A percentile compares a stretch with the other conserved stretches of the same genome.
These are phyloP conservation scores for Oppia nitens DNA, from an alignment of 1,140 invertebrate species.

Conservation along the genomic window DNA sequence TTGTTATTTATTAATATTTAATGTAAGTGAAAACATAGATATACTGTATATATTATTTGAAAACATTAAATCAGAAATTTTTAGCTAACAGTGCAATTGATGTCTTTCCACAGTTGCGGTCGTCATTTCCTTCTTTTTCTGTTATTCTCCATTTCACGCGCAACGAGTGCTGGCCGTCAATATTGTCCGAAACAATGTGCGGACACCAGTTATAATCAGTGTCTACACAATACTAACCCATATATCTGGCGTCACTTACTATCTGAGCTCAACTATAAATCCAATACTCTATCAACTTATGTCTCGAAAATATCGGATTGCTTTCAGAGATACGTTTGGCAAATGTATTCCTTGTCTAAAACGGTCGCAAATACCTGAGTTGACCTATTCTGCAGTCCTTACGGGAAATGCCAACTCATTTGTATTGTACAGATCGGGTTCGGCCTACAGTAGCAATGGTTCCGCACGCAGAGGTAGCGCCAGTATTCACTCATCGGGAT, in stretches of 20 bases:
- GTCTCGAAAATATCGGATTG: constrained; percentile 19
- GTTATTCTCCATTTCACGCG: constrained; percentile 84
- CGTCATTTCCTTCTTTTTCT: constrained; percentile 78
- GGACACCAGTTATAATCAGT: constrained; percentile 18
- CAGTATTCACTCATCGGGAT: background rate
- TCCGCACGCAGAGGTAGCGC: background rate
- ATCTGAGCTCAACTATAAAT: constrained; percentile 62
- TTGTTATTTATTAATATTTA: too few species aligned
- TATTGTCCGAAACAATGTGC: constrained; percentile 1
- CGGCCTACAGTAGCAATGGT: constrained; percentile 4
- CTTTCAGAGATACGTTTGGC: constrained; percentile 23
- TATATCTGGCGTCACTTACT: constrained; percentile 59
- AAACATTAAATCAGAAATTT: too few species aligned
- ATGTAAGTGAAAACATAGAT: too few species aligned
- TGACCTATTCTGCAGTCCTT: constrained; percentile 8
- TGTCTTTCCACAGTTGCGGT: constrained; percentile 84
- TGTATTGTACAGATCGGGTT: constrained; percentile 1
- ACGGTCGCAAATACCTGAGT: background rate
- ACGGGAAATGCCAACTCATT: constrained; percentile 2
- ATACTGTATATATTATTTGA: too few species aligned
- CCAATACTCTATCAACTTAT: constrained; percentile 45
- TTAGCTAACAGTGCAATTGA: too few species aligned
- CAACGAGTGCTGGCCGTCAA: constrained; percentile 33
- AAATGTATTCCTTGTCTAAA: constrained; percentile 2
- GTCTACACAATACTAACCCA: constrained; percentile 55